Base-by-base conservation (phyloP, 1,140 invertebrate genomes). In the Drosophila nigrodunni region DNA sequence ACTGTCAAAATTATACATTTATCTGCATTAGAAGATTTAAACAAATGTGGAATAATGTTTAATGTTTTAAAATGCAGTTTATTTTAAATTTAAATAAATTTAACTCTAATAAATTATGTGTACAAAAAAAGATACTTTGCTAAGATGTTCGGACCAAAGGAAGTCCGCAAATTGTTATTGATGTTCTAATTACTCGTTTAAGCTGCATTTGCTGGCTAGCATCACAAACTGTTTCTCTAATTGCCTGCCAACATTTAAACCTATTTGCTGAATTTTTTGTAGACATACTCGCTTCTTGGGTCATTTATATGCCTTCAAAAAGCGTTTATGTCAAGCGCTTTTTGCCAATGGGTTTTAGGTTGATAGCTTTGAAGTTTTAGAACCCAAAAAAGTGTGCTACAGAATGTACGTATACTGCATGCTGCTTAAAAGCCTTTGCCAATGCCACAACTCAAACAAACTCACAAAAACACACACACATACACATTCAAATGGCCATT, bases 321-420 rank as follows among this genome's bases (percentile, higher is more conserved):
- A 25, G 7, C 21, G 18, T 60, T 41, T 68, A 43, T 81, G 78
- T 76, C 70, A 58, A 13, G 44, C 39, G 57, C 62, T 74, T 68
- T 60, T 69, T 70, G 46, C 37, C n/a, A 54, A 61, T 60, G 78
- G 66, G 3, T 71, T 88, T 86, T 66, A 72, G 77, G 76, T 52
- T 79, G 65, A 83, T 80, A 73, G 73, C 82, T 87, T 83, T 89
- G 80, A 87, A 89, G 82, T 74, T 67, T 62, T 47, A 68, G 60
- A 52, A 11, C 35, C 10, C 72, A 47, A 73, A 71, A 60, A 70
- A 80, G 47, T 68, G 77, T 65, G 78, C 74, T 65, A 70, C 55
- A 71, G 60, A 74, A 68, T 74, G 64, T 67, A 21, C 18, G 2
- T 21, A 70, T 68, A 74, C 70, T 61, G 37, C 70, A 67, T 37